phyloP scores from a whole-genome alignment of 2,113 vertebrate species.

The Aptenodytes forsteri region DNA sequence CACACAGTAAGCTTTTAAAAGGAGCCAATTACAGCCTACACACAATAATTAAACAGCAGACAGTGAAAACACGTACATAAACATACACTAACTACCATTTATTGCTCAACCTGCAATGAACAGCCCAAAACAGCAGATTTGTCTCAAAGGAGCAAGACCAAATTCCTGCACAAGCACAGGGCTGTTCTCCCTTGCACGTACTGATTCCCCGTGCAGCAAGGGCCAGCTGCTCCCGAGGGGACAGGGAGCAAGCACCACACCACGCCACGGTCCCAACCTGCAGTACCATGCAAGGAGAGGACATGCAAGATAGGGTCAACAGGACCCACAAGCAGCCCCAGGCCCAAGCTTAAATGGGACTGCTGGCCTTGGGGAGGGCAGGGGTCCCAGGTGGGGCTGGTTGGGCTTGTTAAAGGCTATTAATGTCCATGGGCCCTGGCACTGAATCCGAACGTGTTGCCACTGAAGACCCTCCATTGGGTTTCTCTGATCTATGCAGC shows the following conservation, averaged over 20 bases:
- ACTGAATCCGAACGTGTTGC: fast-evolving
- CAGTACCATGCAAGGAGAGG: neutral
- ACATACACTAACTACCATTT: neutral
- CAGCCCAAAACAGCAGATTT: neutral
- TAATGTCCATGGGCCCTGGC: fast-evolving
- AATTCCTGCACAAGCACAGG: neutral
- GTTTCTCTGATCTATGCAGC: neutral
- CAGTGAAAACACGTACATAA: neutral
- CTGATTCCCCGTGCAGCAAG: neutral
- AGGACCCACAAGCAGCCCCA: neutral
- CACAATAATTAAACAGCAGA: neutral
- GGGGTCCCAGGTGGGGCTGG: neutral
- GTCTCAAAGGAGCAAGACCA: neutral
- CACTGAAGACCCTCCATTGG: neutral
- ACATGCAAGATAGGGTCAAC: neutral
- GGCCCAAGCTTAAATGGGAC: neutral
- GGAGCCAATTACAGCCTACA: neutral
- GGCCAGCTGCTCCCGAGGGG: no score
- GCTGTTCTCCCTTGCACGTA: fast-evolving
- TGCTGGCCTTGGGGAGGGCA: neutral
- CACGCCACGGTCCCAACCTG: fast-evolving
- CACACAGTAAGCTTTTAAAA: neutral
- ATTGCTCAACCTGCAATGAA: neutral
- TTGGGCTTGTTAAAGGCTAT: neutral
- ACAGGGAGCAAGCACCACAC: fast-evolving